A percentile compares a stretch with the other conserved stretches of the same genome.
phyloP scores from a whole-genome alignment of 2,888 invertebrate species.

The Noctua fimbriata region DNA sequence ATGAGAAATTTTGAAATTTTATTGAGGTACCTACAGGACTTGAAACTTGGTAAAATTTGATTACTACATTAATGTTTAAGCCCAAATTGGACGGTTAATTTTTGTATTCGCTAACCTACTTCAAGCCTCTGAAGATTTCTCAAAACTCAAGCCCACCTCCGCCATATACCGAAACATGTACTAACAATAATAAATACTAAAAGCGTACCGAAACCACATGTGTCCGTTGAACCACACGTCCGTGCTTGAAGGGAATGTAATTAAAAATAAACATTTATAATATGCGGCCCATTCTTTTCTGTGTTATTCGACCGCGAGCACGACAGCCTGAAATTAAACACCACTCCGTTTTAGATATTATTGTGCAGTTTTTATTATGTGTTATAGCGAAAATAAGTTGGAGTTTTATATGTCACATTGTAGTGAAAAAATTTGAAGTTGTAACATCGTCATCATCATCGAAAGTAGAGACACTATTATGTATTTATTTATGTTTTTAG shows the following conservation, averaged over 20 bases:
- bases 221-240: slow-evolving; percentile 46
- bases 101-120: neutral
- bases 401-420: too few relatives aligned
- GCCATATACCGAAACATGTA: neutral
- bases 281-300: slow-evolving; percentile 59
- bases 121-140: neutral
- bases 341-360: slow-evolving; percentile 47
- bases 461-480: neutral
- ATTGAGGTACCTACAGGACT: neutral
- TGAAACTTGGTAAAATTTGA: neutral
- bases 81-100: neutral
- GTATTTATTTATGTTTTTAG: neutral
- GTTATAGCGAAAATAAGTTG: slow-evolving; percentile 2
- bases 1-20: neutral
- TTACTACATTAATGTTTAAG: neutral
- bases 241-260: slow-evolving; percentile 66
- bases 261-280: slow-evolving; percentile 70
- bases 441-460: neutral
- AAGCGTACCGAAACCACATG: slow-evolving; percentile 45
- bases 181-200: slow-evolving; percentile 32
- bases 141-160: neutral
- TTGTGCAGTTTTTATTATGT: slow-evolving; percentile 19
- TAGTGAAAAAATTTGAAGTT: neutral
- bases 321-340: slow-evolving; percentile 56
- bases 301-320: slow-evolving; percentile 53